phyloP scores from a whole-genome alignment of 2,888 invertebrate genomes.

The Phengaris arion region DNA sequence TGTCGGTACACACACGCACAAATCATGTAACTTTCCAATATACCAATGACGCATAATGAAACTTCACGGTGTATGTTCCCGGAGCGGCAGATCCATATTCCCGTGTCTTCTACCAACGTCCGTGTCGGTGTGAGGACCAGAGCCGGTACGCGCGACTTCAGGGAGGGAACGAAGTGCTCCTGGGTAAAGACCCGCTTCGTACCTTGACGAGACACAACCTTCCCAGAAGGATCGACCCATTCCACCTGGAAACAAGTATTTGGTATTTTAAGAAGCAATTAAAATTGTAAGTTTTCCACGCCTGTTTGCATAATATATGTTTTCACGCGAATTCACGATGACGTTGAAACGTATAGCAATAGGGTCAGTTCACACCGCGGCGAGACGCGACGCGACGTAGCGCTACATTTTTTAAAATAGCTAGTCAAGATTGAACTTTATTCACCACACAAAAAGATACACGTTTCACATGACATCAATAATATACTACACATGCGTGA shows the following conservation, averaged over 20 bases:
- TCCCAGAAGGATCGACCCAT: slow-evolving; percentile 58
- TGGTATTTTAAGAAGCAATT: too few relatives aligned
- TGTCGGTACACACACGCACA: not conserved
- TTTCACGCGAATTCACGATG: too few relatives aligned
- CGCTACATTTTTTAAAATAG: too few relatives aligned
- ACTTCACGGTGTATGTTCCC: slow-evolving; percentile 47
- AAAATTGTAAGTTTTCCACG: too few relatives aligned
- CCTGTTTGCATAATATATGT: too few relatives aligned
- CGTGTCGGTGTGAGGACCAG: slow-evolving; percentile 50
- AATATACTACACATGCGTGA: too few relatives aligned
- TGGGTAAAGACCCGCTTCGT: slow-evolving; percentile 54
- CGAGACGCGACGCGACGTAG: too few relatives aligned
- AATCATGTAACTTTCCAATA: not conserved
- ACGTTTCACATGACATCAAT: too few relatives aligned
- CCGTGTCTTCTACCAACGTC: slow-evolving; percentile 53
- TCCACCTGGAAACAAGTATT: slow-evolving; percentile 50
- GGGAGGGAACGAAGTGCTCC: slow-evolving; percentile 49
- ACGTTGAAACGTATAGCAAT: too few relatives aligned
- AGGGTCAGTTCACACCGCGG: too few relatives aligned
- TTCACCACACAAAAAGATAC: too few relatives aligned
- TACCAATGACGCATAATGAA: slow-evolving; percentile 62
- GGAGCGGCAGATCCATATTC: slow-evolving; percentile 58
- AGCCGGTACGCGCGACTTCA: slow-evolving; percentile 47
- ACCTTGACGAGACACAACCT: slow-evolving; percentile 47
- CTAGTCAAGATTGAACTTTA: too few relatives aligned